phyloP scores from a whole-genome alignment of 2,797 vertebrate species.

The Perodicticus potto region DNA sequence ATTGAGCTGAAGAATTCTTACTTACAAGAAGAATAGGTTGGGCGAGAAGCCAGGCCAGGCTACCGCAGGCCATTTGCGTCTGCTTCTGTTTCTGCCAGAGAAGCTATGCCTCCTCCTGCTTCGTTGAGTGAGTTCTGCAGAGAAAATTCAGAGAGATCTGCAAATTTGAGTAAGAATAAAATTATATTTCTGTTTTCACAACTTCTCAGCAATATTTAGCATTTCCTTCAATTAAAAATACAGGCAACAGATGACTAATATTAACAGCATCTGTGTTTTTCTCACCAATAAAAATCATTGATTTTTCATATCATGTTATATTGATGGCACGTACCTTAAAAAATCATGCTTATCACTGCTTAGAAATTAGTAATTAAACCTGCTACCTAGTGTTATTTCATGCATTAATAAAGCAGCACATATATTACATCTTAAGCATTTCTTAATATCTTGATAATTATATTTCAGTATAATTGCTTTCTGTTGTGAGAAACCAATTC shows the following conservation, averaged over 20 bases:
- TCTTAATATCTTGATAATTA: neutral
- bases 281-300: neutral
- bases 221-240: neutral
- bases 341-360: neutral
- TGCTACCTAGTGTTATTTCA: neutral
- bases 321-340: constrained; percentile 8
- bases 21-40: neutral
- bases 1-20: neutral
- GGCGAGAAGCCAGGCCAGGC: too few species aligned
- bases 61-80: neutral
- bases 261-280: neutral
- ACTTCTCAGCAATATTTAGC: neutral
- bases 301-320: neutral
- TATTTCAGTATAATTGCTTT: constrained; percentile 23
- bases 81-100: neutral
- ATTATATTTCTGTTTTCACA: neutral
- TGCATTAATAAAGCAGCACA: neutral
- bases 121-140: neutral
- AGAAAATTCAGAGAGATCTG: neutral
- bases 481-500: neutral
- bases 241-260: neutral
- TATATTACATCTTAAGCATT: neutral
- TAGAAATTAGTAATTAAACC: constrained; percentile 34
- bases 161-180: constrained; percentile 1
- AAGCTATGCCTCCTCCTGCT: neutral